These are phyloP conservation scores for Aurelia sp. DNA, from an alignment of 30 jellyfish, hydroid and myxozoan genomes.

Conservation along the genomic window DNA sequence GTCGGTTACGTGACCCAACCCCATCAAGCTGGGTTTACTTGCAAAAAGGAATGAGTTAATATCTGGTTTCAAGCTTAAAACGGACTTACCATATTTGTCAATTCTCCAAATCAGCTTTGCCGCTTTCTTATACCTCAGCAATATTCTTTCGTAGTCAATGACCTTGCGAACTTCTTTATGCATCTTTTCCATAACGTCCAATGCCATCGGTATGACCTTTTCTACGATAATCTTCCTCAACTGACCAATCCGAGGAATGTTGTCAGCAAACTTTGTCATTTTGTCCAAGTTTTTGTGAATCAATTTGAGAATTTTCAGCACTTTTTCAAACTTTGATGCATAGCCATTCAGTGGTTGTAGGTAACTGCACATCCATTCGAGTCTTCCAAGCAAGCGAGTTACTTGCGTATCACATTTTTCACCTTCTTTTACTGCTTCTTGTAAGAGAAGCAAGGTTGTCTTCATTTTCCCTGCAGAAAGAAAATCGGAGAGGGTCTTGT, in stretches of 20 bases:
- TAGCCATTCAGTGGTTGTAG: slow-evolving; percentile 14
- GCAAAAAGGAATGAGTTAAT: no score
- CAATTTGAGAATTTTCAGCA: background rate
- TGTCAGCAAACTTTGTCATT: slow-evolving; percentile 21
- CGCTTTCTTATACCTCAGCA: background rate
- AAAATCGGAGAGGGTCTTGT: no score
- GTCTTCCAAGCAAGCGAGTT: background rate
- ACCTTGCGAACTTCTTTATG: background rate
- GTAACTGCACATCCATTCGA: slow-evolving; percentile 6
- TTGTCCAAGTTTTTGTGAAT: slow-evolving; percentile 10
- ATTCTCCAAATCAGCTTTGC: slow-evolving; percentile 13
- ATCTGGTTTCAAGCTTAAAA: no score
- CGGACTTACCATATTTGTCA: no score
- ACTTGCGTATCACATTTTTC: slow-evolving; percentile 3
- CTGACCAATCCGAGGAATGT: slow-evolving; percentile 8
- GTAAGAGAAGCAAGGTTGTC: background rate
- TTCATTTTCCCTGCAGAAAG: no score
- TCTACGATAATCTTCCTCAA: slow-evolving; percentile 9
- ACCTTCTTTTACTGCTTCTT: slow-evolving; percentile 14
- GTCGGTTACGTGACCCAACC: no score
- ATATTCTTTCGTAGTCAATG: slow-evolving; percentile 3
- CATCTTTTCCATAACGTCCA: slow-evolving; percentile 5
- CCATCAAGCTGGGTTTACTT: no score
- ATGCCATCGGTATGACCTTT: slow-evolving; percentile 9
- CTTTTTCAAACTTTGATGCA: background rate